These are phyloP conservation scores for Sphaerophoria taeniata DNA, from an alignment of 2,888 invertebrate species.

Conservation along the genomic window DNA sequence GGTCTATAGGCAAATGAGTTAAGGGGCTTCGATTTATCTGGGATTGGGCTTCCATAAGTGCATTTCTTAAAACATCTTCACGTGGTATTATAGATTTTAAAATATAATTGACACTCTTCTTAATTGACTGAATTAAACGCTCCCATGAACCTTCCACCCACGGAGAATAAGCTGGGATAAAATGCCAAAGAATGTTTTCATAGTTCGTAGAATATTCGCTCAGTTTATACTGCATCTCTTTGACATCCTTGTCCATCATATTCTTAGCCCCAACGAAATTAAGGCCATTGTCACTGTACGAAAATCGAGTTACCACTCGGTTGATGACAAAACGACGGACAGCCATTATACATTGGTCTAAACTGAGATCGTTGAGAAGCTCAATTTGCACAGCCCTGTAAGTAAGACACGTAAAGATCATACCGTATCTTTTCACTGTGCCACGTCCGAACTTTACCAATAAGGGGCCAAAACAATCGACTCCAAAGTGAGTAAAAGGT, in stretches of 20 bases:
- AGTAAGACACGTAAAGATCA: background rate
- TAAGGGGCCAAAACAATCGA: conserved; percentile 1
- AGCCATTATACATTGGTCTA: background rate
- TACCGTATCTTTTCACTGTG: background rate
- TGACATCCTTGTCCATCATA: background rate
- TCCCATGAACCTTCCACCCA: background rate
- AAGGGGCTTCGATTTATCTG: too few relatives aligned
- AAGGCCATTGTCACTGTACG: background rate
- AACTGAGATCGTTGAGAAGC: background rate
- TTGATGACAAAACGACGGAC: background rate
- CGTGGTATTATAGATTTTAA: too few relatives aligned
- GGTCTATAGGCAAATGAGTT: background rate
- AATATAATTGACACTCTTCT: too few relatives aligned
- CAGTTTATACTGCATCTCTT: background rate
- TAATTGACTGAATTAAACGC: background rate
- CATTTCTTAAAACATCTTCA: too few relatives aligned
- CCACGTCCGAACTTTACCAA: background rate
- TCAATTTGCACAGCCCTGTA: background rate
- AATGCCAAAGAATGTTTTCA: background rate
- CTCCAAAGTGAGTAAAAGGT: background rate
- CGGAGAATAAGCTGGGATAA: conserved; percentile 2
- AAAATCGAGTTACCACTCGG: too few relatives aligned
- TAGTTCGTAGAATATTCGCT: background rate
- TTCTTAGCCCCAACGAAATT: background rate
- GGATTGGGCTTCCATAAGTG: too few relatives aligned